Base-by-base conservation (phyloP, 1,140 invertebrate genomes). In the Brachionus rubens region DNA sequence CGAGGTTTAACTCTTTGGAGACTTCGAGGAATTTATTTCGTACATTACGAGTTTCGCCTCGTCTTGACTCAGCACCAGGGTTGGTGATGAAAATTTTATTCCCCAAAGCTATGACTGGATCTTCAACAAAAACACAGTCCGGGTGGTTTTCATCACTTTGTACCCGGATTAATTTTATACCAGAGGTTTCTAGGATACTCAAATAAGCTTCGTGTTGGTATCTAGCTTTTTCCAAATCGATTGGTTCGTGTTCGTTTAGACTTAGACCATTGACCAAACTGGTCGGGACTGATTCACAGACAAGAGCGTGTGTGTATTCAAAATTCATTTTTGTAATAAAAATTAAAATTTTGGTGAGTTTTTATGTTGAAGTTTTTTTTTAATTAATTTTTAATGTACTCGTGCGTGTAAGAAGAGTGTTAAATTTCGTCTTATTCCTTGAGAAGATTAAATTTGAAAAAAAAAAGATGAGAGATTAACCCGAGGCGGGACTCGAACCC, bases 401-500 rank as follows among this genome's bases (percentile, higher is more conserved):
- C n/a, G 9, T 36, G 33, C 33, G 3, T 36, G 3, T 3, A 3
- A 5, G 33, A 36, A 36, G 33, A 3, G 3, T 36, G 3, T 36
- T 36, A 5, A 36, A 5, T 36, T 36, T 36, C 4, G 9, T 36
- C 4, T 36, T 36, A 9, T 36, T 36, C 3, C 3, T 36, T 3
- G 9, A 5, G 9, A 36, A 9, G 33, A 36, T 3, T 36, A 36
- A n/a, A n/a, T n/a, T n/a, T n/a, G 33, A 36, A 36, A 36, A 36
- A 36, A 36, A 36, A 36, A n/a, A n/a, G n/a, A n/a, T n/a, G n/a
- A n/a, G n/a, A n/a, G n/a, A 5, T 36, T 36, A 36, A 36, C 33
- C 33, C 33, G 76, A 78, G 80, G 81, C 78, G 80, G 81, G 82
- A 82, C 81, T 82, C 81, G 82, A 82, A 82, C 82, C 81, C 82